Evolutionary conservation across 2,888 invertebrate species (phyloP), one percentile per base, ranked within the genome.

Genomic region (Crematogaster levior): DNA sequence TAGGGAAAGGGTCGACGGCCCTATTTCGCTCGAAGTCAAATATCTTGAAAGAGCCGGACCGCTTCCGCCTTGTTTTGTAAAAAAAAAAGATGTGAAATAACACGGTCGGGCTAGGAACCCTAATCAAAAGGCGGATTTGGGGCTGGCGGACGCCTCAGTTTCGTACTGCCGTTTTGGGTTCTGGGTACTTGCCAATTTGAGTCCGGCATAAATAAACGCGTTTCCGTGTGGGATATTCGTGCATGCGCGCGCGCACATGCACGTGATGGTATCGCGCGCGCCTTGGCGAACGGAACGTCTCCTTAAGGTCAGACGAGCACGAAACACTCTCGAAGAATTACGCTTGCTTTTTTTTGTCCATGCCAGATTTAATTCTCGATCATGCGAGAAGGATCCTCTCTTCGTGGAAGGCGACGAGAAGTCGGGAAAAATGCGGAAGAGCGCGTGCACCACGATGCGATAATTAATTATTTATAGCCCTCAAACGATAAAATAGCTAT

Each of bases 181-280:
- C 84, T 91, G 92, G 91, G 88, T 27, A 56, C 24, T 18, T 74
- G 91, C 92, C 92, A 92, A 90, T 77, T 72, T 83, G 84, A 77
- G 73, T 87, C 89, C 85, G 77, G 87, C 90, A 87, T 92, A 90
- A 92, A 92, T 92, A 92, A 92, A 91, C 89, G 87, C 83, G 75
- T 82, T 74, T 80, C 83, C 79, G 86, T 86, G 84, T 88, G 66
- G 79, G 85, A 84, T 74, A 68, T 53, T 40, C 56, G 15, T 48
- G 77, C 27, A 34, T 30, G 24, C 37, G 66, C 75, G 63, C 18
- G 27, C 43, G 72, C 43, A 43, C 72, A 43, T 43, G 27, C 40
- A 58, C 58, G 72, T 58, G 72, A 73, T 30, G 72, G n/a, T 72
- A 56, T 27, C 21, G 68, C 43, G 48, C 74, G 43, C 56, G 34